Base-by-base conservation (phyloP, 2,888 invertebrate genomes). In the Drosophila testacea region DNA sequence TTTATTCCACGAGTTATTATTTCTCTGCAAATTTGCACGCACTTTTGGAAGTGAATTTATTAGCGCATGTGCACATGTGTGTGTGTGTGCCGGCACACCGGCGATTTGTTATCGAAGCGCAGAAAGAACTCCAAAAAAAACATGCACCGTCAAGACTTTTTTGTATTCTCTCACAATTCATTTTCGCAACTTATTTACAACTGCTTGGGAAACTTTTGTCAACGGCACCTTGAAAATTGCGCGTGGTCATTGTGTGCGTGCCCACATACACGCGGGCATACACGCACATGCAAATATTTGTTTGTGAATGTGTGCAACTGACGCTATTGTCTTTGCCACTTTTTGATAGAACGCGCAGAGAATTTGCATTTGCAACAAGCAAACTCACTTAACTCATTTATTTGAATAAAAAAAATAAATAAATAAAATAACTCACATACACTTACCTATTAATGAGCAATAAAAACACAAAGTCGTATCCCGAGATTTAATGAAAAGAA, bases 301-400 rank as follows among this genome's bases (percentile, higher is more conserved):
- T 30, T 4, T 71, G 50, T 13, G 7, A 38, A 30, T 42, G 54
- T 68, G 56, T 38, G 62, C 46, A 60, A 63, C 27, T 42, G 78
- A 77, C 74, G 78, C 78, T 60, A 34, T 59, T 46, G 42, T 51
- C 63, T 59, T 50, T 41, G 42, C 4, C 13, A 60, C 36, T 67
- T 60, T 36, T 0, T 47, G 63, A 30, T 44, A 22, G 13, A 22
- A 27, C 48, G 11, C 16, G 13, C 32, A 36, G 27, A 30, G 6
- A 28, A 39, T 28, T 51, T 4, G 11, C 28, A 47, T 46, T 44
- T 38, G 6, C n/a, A 13, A 41, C n/a, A 44, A 10, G 1, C 0
- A 0, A 56, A 27, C 10, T 9, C 13, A 38, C 9, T 48, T n/a
- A 22, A 22, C 22, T 22, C 0, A 22, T 22, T 22, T 22, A 22